A percentile compares a stretch with the other conserved stretches of the same genome.
phyloP scores from a whole-genome alignment of 2,888 invertebrate species.

The Esperia sulphurella region DNA sequence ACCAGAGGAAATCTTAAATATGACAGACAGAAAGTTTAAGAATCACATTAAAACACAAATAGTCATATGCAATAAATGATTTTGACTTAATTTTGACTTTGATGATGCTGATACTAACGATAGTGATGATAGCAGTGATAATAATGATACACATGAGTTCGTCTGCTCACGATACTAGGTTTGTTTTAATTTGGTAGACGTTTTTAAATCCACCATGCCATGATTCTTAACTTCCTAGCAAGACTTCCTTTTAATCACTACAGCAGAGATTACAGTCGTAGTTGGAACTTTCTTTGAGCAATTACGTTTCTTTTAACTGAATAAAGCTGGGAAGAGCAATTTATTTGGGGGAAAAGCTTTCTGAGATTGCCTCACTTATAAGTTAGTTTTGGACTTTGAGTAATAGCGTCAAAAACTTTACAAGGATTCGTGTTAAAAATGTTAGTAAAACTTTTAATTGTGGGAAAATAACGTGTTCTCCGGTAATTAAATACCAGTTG shows the following conservation, averaged over 20 bases:
- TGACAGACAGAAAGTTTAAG: too few relatives aligned
- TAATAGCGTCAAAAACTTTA: background rate
- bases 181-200: background rate
- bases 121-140: too few relatives aligned
- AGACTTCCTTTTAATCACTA: background rate
- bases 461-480: background rate
- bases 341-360: slow-evolving; percentile 20
- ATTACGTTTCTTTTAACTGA: background rate
- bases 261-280: background rate
- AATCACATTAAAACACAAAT: too few relatives aligned
- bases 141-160: too few relatives aligned
- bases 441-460: background rate
- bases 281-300: slow-evolving; percentile 7
- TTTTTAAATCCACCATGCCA: background rate
- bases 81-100: too few relatives aligned
- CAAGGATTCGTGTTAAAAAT: background rate
- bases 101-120: too few relatives aligned
- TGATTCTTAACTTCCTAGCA: background rate
- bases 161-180: too few relatives aligned
- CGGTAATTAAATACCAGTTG: too few relatives aligned
- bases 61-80: too few relatives aligned
- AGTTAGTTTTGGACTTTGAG: slow-evolving; percentile 13
- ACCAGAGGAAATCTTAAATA: too few relatives aligned
- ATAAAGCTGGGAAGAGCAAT: slow-evolving; percentile 12
- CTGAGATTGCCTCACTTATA: slow-evolving; percentile 15